A percentile compares a stretch with the other conserved stretches of the same genome.
These are phyloP conservation scores for Cirrhinus molitorella DNA, from an alignment of 2,797 vertebrate genomes.

Conservation along the genomic window DNA sequence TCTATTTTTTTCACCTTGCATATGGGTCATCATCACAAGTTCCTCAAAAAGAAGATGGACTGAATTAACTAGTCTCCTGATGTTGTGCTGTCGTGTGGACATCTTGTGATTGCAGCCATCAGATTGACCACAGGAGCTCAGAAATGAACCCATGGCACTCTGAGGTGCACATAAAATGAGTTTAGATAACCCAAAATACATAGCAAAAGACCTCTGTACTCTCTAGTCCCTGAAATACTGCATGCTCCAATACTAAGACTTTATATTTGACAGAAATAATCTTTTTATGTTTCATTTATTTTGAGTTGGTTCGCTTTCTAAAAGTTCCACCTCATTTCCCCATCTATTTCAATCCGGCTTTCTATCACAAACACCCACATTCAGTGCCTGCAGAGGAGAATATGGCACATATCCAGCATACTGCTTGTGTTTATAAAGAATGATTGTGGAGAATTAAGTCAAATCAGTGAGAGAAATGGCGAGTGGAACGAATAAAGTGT, in stretches of 20 bases:
- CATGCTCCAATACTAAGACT: not conserved
- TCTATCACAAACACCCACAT: conserved; percentile 21
- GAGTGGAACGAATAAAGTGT: conserved; percentile 4
- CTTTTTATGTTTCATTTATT: conserved; percentile 4
- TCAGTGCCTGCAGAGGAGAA: conserved; percentile 3
- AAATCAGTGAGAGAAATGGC: not conserved
- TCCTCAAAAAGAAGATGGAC: not conserved
- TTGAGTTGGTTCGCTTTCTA: conserved; percentile 1
- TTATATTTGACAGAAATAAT: conserved; percentile 30
- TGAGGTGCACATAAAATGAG: not conserved
- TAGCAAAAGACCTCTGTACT: conserved; percentile 1
- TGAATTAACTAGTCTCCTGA: not conserved
- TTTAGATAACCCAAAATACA: conserved; percentile 4
- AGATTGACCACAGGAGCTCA: not conserved
- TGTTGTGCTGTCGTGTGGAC: not conserved
- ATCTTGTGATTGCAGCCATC: not conserved
- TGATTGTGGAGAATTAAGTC: conserved; percentile 2
- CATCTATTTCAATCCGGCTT: not conserved
- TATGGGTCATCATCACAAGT: not conserved
- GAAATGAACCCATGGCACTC: not conserved
- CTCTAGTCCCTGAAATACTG: conserved; percentile 1
- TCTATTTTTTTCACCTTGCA: not conserved
- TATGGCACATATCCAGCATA: not conserved
- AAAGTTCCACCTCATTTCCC: not conserved
- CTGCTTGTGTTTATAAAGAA: conserved; percentile 19